These are phyloP conservation scores for Wasmannia auropunctata DNA, from an alignment of 1,140 invertebrate genomes.

Conservation along the genomic window DNA sequence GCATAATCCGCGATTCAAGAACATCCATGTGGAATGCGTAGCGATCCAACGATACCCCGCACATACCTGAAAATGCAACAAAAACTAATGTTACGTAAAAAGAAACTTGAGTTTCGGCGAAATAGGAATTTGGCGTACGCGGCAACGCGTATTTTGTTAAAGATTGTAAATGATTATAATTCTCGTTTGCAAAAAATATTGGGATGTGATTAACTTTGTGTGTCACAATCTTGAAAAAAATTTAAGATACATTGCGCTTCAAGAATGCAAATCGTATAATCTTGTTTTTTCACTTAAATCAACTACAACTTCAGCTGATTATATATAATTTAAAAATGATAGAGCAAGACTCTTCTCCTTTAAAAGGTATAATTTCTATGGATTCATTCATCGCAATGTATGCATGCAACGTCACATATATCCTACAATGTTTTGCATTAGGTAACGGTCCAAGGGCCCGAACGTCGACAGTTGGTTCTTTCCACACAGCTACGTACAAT, in stretches of 20 bases:
- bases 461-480: neutral
- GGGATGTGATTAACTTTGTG: neutral
- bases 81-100: neutral
- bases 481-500: neutral
- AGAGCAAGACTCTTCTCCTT: neutral
- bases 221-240: neutral
- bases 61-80: neutral
- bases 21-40: constrained; percentile 44
- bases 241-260: neutral
- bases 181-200: neutral
- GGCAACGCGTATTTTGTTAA: neutral
- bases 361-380: neutral
- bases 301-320: neutral
- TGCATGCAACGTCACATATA: neutral
- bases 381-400: neutral
- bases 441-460: neutral
- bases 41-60: constrained; percentile 25
- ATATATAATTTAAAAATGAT: neutral
- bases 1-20: constrained; percentile 49
- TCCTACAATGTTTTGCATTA: neutral
- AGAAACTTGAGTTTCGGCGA: neutral
- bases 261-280: neutral
- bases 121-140: too few species aligned
- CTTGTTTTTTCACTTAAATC: neutral
- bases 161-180: neutral